phyloP scores from a whole-genome alignment of 2,113 vertebrate species.

The Equus quagga region DNA sequence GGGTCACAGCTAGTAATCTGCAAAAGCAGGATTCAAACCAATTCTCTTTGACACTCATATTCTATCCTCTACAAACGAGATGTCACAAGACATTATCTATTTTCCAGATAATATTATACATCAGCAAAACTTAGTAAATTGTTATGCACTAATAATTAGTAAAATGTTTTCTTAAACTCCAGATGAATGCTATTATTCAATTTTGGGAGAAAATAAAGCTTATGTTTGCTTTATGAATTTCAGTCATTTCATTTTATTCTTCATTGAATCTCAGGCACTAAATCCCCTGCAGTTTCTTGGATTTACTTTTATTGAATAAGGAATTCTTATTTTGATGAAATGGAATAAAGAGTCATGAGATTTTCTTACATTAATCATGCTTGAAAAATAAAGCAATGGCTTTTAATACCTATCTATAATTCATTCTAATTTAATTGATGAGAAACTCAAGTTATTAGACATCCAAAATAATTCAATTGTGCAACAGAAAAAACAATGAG shows the following conservation, averaged over 20 bases:
- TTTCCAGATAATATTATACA: conserved; percentile 27
- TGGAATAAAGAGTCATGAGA: conserved; percentile 25
- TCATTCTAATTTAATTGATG: conserved; percentile 49
- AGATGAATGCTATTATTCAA: neutral
- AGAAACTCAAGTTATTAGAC: conserved; percentile 54
- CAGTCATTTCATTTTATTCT: conserved; percentile 45
- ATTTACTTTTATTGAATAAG: conserved; percentile 66
- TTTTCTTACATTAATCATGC: conserved; percentile 43
- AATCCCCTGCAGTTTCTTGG: neutral
- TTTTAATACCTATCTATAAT: conserved; percentile 62
- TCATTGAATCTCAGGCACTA: neutral
- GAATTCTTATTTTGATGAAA: conserved; percentile 34
- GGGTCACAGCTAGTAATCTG: neutral
- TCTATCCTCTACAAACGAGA: neutral
- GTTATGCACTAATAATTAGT: neutral
- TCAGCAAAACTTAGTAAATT: neutral
- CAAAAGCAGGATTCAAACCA: neutral
- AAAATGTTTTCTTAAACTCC: neutral
- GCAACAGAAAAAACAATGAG: conserved; percentile 23
- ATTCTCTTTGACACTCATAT: conserved; percentile 32
- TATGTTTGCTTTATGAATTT: conserved; percentile 23
- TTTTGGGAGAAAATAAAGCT: conserved; percentile 32
- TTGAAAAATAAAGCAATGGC: conserved; percentile 13
- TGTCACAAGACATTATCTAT: neutral
- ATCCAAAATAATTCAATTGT: conserved; percentile 41